Percentiles rank a stretch among this genome's conserved stretches.
These are phyloP conservation scores for Altica lythri DNA, from an alignment of 2,888 invertebrate genomes.

Conservation along the genomic window DNA sequence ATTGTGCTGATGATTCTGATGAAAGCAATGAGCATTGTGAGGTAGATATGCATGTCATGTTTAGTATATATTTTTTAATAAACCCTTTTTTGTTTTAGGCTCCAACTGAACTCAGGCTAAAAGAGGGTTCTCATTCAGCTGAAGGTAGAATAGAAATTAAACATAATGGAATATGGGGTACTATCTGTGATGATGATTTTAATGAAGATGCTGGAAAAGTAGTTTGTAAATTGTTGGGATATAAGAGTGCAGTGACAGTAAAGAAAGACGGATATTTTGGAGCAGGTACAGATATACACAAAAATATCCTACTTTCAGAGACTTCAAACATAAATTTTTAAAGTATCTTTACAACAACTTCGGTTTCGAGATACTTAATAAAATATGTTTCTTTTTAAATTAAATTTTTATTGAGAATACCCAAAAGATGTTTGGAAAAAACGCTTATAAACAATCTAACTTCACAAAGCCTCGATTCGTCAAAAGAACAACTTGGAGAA, in stretches of 20 bases:
- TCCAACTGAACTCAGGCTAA: constrained; percentile 65
- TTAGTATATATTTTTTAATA: background rate
- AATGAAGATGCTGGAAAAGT: constrained; percentile 68
- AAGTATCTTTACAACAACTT: too few species aligned
- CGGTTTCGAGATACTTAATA: too few species aligned
- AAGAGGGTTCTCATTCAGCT: constrained; percentile 60
- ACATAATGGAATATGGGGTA: constrained; percentile 73
- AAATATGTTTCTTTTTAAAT: too few species aligned
- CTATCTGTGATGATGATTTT: constrained; percentile 80
- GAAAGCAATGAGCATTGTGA: constrained; percentile 64
- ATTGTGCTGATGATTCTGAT: constrained; percentile 69
- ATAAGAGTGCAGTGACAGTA: constrained; percentile 59
- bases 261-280: constrained; percentile 63
- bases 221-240: constrained; percentile 65
- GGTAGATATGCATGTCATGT: constrained; percentile 53
- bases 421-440: too few species aligned
- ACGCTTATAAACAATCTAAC: too few species aligned
- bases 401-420: too few species aligned
- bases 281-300: constrained; percentile 51
- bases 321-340: too few species aligned
- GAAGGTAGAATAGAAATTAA: constrained; percentile 75
- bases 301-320: too few species aligned
- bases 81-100: constrained; percentile 49
- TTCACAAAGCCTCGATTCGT: too few species aligned
- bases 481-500: too few species aligned